These are phyloP conservation scores for Zootoca vivipara DNA, from an alignment of 2,113 vertebrate species.

Conservation along the genomic window DNA sequence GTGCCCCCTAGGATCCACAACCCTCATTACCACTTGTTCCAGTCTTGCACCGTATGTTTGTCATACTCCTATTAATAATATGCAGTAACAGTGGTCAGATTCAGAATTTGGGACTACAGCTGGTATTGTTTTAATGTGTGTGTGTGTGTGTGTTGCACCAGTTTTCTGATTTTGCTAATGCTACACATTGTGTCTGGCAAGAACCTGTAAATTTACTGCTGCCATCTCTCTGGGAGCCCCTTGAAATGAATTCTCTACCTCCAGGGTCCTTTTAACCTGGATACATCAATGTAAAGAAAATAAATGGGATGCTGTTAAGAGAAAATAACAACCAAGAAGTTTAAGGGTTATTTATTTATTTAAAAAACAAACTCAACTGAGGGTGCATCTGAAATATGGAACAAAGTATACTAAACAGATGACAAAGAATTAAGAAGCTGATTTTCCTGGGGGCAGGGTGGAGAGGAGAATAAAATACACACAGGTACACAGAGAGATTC, in stretches of 20 bases:
- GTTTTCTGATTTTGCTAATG: neutral
- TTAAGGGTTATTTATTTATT: conserved; percentile 41
- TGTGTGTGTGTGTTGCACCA: neutral
- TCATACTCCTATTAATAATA: conserved; percentile 54
- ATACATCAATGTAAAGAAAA: conserved; percentile 46
- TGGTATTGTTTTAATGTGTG: neutral
- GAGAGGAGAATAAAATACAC: neutral
- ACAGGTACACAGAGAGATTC: neutral
- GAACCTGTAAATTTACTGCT: conserved; percentile 49
- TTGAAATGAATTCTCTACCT: conserved; percentile 43
- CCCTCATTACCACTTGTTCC: conserved; percentile 50
- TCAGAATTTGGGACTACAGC: conserved; percentile 40
- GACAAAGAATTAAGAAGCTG: conserved; percentile 14
- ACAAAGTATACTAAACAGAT: conserved; percentile 47
- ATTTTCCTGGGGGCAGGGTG: neutral
- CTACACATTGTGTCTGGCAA: neutral
- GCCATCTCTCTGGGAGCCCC: conserved; percentile 45
- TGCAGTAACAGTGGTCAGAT: conserved; percentile 45
- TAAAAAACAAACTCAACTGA: neutral
- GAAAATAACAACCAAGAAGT: conserved; percentile 45
- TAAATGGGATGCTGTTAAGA: conserved; percentile 44
- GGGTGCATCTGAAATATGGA: conserved; percentile 22
- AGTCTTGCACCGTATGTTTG: conserved; percentile 57
- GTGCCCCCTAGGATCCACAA: neutral
- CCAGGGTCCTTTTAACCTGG: conserved; percentile 37